Conservation (phyloP, 1,140 invertebrate genomes). For the Monochamus saltuarius region DNA sequence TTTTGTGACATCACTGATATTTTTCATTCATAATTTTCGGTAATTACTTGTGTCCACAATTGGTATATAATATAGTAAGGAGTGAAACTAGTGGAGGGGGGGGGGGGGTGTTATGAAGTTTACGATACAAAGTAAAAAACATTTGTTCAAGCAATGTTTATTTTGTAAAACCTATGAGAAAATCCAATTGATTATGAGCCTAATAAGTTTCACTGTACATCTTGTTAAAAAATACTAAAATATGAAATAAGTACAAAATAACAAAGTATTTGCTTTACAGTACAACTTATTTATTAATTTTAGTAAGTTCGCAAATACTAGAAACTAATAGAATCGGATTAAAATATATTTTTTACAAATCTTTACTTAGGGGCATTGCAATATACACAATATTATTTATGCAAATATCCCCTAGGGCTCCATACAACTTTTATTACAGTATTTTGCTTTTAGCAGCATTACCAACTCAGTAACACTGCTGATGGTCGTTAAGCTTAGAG, state of each 20-base stretch:
- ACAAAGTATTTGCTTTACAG: slow-evolving; percentile 24
- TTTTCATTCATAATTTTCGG: slow-evolving; percentile 14
- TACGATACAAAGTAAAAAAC: slow-evolving; percentile 24
- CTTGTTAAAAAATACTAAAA: slow-evolving; percentile 19
- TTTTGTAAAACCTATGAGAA: slow-evolving; percentile 46
- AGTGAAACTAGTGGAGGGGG: not conserved
- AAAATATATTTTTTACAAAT: slow-evolving; percentile 3
- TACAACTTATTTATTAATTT: slow-evolving; percentile 14
- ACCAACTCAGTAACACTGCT: slow-evolving; percentile 15
- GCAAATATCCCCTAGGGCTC: not conserved
- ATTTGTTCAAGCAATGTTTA: slow-evolving; percentile 30
- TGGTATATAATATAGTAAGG: not conserved
- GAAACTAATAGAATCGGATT: slow-evolving; percentile 18
- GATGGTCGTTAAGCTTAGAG: slow-evolving; percentile 50
- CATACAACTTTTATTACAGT: not conserved
- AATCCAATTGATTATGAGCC: slow-evolving; percentile 38
- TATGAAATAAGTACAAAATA: slow-evolving; percentile 41
- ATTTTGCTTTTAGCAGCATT: not conserved
- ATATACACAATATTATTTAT: no score
- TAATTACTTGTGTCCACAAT: no score
- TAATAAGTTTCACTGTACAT: slow-evolving; percentile 24
- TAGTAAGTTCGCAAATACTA: slow-evolving; percentile 5
- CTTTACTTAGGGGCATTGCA: no score
- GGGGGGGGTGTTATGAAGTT: not conserved
- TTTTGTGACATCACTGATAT: slow-evolving; percentile 1